phyloP scores from a whole-genome alignment of 2,113 vertebrate species.

The Cynoglossus semilaevis region DNA sequence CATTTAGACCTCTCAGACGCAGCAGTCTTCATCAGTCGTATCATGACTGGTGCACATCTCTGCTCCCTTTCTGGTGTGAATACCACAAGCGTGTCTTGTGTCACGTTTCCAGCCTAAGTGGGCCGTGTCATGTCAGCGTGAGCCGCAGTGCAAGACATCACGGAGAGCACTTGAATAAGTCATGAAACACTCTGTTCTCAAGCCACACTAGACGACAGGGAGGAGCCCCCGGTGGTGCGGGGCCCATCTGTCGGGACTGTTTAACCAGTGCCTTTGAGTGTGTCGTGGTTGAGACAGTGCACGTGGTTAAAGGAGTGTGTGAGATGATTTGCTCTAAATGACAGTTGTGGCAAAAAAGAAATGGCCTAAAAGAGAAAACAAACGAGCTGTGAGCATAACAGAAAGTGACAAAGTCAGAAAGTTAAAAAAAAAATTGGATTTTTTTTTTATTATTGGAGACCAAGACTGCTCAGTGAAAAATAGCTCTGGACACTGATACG shows the following conservation, averaged over 20 bases:
- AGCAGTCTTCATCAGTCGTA: constrained; percentile 11
- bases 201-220: constrained; percentile 42
- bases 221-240: constrained; percentile 24
- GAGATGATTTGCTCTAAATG: constrained; percentile 52
- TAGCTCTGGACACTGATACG: constrained; percentile 46
- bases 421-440: too few species aligned
- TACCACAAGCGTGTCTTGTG: constrained; percentile 34
- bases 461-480: constrained; percentile 19
- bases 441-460: not conserved
- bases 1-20: constrained; percentile 41
- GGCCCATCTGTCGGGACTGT: constrained; percentile 44
- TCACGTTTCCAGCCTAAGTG: constrained; percentile 55
- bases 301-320: constrained; percentile 26
- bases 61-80: constrained; percentile 27
- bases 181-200: constrained; percentile 57
- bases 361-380: constrained; percentile 57
- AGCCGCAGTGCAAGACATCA: constrained; percentile 42
- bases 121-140: constrained; percentile 56
- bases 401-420: not conserved
- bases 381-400: constrained; percentile 14
- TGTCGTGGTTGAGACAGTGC: constrained; percentile 38
- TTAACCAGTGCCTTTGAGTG: constrained; percentile 43
- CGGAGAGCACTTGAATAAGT: constrained; percentile 65
- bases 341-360: constrained; percentile 60
- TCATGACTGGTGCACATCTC: constrained; percentile 40